These are phyloP conservation scores for Drosophila birchii DNA, from an alignment of 2,888 invertebrate species.

Conservation along the genomic window DNA sequence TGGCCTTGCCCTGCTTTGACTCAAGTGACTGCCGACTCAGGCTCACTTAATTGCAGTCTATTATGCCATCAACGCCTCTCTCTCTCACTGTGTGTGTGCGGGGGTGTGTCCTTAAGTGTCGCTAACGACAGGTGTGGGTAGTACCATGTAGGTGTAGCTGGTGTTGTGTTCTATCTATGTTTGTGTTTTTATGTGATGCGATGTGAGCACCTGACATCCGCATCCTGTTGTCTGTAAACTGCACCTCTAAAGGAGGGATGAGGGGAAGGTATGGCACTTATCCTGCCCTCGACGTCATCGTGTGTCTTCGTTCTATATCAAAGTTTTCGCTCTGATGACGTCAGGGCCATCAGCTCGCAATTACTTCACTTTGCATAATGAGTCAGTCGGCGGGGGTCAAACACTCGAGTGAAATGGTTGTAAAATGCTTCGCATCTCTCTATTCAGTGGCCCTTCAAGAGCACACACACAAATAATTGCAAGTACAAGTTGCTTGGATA, in stretches of 20 bases:
- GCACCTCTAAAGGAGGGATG: constrained; percentile 45
- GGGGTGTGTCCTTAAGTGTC: constrained; percentile 56
- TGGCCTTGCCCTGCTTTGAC: constrained; percentile 44
- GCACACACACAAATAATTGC: constrained; percentile 54
- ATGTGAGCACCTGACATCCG: constrained; percentile 58
- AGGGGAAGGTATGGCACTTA: constrained; percentile 57
- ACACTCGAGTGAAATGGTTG: constrained; percentile 32
- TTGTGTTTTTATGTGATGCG: constrained; percentile 29
- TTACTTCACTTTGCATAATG: constrained; percentile 75
- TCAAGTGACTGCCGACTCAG: constrained; percentile 68
- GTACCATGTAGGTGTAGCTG: constrained; percentile 10
- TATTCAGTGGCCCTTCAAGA: constrained; percentile 46
- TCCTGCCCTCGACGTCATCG: constrained; percentile 41
- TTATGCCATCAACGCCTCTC: constrained; percentile 75
- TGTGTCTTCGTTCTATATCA: constrained; percentile 48
- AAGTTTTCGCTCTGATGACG: constrained; percentile 43
- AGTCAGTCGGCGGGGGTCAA: constrained; percentile 34
- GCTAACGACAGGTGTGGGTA: constrained; percentile 54
- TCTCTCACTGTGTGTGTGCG: constrained; percentile 40
- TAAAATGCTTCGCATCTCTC: constrained; percentile 10
- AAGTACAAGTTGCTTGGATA: constrained; percentile 34
- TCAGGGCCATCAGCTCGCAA: constrained; percentile 61
- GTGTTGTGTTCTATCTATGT: neutral
- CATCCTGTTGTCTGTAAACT: constrained; percentile 63
- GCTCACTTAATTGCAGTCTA: constrained; percentile 77